Evolutionary conservation across 2,888 invertebrate species (phyloP), one percentile per base, ranked within the genome.

Genomic region (Serripes groenlandicus): DNA sequence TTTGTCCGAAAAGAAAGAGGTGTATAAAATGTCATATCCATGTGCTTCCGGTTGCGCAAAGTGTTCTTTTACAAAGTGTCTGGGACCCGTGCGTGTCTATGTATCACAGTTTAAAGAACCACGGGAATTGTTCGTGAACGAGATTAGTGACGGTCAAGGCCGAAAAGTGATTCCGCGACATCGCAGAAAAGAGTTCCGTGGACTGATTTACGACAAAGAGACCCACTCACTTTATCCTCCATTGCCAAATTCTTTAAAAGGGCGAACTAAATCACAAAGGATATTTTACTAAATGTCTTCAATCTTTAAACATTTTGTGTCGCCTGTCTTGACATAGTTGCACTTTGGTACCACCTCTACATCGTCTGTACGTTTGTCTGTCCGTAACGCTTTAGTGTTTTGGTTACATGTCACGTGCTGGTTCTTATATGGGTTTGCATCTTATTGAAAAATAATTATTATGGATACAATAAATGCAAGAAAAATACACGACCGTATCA

Each of bases 1-100:
- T 49, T 11, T 21, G n/a, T n/a, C n/a, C n/a, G n/a, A n/a, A n/a
- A n/a, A n/a, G n/a, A 74, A 69, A 30, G 80, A 86, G 73, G 56
- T 86, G 11, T 81, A 58, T 32, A 74, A 64, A 64, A 71, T 86
- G 9, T 84, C 84, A 28, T 86, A 72, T 32, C 86, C 86, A 9
- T 86, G 86, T 52, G 54, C 42, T 37, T 28, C 49, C 18, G 86
- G 86, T 1, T 86, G 86, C 32, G 77, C 80, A n/a, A 80, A 69
- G 15, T 86, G 86, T 60, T 81, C 82, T 9, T 86, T 84, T 60
- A 56, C 77, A 11, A 30, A 66, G 35, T 84, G 86, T 64, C 52
- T 84, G 11, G 86, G 86, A 69, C 86, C 86, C 28, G 86, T 86
- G 1, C 76, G 77, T 35, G 82, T 86, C 11, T 78, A 82, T 56